phyloP scores from a whole-genome alignment of 2,113 vertebrate species.

The Bungarus multicinctus region DNA sequence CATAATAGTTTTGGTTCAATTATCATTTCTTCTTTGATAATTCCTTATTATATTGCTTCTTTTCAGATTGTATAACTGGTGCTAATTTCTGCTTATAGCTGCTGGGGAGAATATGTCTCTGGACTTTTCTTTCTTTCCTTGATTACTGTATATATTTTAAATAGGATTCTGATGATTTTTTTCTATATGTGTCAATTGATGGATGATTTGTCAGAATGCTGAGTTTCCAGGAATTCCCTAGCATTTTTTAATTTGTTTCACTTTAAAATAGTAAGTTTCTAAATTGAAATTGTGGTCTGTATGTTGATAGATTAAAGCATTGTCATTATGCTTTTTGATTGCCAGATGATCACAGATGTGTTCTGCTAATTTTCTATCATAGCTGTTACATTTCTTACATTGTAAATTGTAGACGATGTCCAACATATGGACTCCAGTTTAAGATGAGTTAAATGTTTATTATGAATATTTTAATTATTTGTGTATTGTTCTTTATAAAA shows the following conservation, averaged over 20 bases:
- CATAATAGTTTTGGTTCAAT: not conserved
- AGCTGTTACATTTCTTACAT: not conserved
- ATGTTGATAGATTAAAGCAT: not conserved
- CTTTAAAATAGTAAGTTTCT: not conserved
- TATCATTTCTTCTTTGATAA: not conserved
- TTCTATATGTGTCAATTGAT: not conserved
- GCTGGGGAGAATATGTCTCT: not conserved
- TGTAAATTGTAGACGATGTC: not conserved
- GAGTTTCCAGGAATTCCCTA: not conserved
- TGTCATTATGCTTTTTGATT: not conserved
- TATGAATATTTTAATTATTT: not conserved
- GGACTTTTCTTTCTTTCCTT: not conserved
- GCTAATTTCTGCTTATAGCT: not conserved
- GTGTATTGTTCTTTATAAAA: not conserved
- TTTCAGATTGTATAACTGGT: not conserved
- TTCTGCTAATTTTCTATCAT: not conserved
- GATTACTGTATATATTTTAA: not conserved
- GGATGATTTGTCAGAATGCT: not conserved
- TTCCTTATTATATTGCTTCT: not conserved
- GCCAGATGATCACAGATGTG: not conserved
- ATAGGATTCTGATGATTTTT: not conserved
- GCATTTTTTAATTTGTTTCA: not conserved
- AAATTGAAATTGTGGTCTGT: not conserved
- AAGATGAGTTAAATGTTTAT: not conserved
- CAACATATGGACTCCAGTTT: not conserved